Conservation (phyloP, 1,140 invertebrate species). For the Brachionus angularis region DNA sequence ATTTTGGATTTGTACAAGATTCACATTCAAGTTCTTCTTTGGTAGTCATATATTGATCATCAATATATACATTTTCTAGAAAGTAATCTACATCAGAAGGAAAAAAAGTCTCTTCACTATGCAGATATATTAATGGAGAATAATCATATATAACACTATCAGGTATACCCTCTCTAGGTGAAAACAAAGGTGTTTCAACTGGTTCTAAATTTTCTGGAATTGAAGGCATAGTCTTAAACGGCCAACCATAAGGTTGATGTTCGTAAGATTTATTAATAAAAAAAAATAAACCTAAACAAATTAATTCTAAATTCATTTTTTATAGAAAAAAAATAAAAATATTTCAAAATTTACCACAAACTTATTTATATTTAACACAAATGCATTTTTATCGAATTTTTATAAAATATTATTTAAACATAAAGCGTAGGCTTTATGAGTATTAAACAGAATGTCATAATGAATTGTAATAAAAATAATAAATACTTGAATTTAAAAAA, state of each 20-base stretch:
- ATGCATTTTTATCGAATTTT: too few species aligned
- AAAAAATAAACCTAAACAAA: too few species aligned
- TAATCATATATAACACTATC: neutral
- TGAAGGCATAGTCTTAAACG: constrained; percentile 1
- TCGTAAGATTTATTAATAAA: too few species aligned
- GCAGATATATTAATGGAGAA: constrained; percentile 26
- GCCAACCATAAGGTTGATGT: constrained; percentile 7
- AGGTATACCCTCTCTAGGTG: neutral
- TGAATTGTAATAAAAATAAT: too few species aligned
- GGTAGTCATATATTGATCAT: neutral
- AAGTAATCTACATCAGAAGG: constrained; percentile 14
- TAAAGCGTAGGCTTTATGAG: too few species aligned
- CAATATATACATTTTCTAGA: constrained; percentile 20
- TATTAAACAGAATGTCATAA: too few species aligned
- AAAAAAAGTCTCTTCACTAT: constrained; percentile 5
- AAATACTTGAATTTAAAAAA: too few species aligned
- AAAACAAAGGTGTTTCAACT: neutral
- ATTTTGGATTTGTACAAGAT: constrained; percentile 13
- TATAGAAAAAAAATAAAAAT: too few species aligned
- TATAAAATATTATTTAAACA: too few species aligned
- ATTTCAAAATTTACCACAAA: too few species aligned
- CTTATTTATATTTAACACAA: too few species aligned
- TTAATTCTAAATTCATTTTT: too few species aligned
- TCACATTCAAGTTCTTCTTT: constrained; percentile 24
- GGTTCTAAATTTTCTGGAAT: neutral